Evolutionary conservation across 2,888 invertebrate species (phyloP), one percentile per base, ranked within the genome.

Genomic region (Itoplectis maculator): DNA sequence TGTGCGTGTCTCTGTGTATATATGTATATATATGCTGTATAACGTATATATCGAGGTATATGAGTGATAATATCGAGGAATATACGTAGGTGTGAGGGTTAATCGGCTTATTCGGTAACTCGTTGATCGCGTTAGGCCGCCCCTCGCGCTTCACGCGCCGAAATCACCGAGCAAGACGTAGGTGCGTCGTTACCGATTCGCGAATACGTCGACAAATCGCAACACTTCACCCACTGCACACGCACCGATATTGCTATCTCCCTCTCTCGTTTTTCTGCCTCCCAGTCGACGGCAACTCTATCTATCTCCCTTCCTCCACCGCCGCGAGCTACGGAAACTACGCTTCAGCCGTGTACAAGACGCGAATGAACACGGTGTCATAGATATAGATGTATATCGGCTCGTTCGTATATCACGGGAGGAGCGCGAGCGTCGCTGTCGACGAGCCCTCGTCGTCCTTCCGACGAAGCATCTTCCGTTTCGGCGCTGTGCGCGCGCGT

Each of bases 71-170:
- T n/a, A n/a, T n/a, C n/a, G 61, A 23, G 40, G 20, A 69, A 78
- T 76, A 73, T 74, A 69, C 61, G 40, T 45, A 74, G 79, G 66
- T 76, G 72, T 79, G 29, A 29, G 70, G 4, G 65, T 70, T 68
- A 54, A 82, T 79, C 79, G 82, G 79, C 75, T 82, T 79, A 82
- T 82, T 75, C 72, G 66, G 76, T 80, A 81, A 79, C 81, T 77
- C 77, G 80, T 81, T 81, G 77, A 81, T 80, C 83, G 81, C 65
- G 73, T 83, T 80, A 77, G 83, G 72, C 70, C 76, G 40, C 74
- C 61, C 23, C 35, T 37, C 69, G 56, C 74, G 69, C 65, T 77
- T 51, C 42, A 29, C 75, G 70, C 77, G 72, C 66, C 72, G 59
- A 66, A 51, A 70, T 37, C 29, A 3, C 29, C 68, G 40, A 47